These are phyloP conservation scores for Pygocentrus nattereri DNA, from an alignment of 2,797 vertebrate species.

Conservation along the genomic window DNA sequence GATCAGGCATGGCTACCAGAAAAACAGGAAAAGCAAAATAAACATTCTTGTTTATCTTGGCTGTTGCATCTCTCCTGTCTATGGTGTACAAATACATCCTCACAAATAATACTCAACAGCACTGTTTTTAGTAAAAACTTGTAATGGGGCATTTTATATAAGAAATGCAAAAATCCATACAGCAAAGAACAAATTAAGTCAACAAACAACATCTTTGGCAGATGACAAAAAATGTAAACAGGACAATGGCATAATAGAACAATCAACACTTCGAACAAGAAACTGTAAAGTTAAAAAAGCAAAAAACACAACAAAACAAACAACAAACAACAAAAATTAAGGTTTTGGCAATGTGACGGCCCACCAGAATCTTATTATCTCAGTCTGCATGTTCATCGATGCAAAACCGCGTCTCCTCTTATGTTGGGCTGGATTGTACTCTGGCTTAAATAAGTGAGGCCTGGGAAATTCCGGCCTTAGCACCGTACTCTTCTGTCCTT, in stretches of 20 bases:
- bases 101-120: neutral
- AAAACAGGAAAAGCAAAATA: neutral
- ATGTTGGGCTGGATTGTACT: conserved; percentile 41
- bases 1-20: no score
- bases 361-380: conserved; percentile 51
- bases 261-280: conserved; percentile 56
- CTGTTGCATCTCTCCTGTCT: neutral
- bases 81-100: neutral
- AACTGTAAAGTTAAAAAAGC: conserved; percentile 61
- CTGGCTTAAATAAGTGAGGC: conserved; percentile 40
- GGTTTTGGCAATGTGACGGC: conserved; percentile 59
- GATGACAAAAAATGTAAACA: conserved; percentile 73
- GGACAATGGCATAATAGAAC: conserved; percentile 46
- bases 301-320: conserved; percentile 39
- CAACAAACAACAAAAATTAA: conserved; percentile 49
- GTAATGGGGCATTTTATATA: conserved; percentile 50
- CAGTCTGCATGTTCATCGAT: conserved; percentile 60
- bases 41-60: no score
- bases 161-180: conserved; percentile 54
- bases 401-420: conserved; percentile 54
- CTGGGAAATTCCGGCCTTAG: conserved; percentile 49
- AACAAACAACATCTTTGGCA: conserved; percentile 78
- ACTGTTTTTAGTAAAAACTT: conserved; percentile 52
- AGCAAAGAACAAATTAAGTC: conserved; percentile 46
- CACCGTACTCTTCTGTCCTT: conserved; percentile 56